Base-by-base conservation (phyloP, 2,113 vertebrate genomes). In the Tor tambroides region DNA sequence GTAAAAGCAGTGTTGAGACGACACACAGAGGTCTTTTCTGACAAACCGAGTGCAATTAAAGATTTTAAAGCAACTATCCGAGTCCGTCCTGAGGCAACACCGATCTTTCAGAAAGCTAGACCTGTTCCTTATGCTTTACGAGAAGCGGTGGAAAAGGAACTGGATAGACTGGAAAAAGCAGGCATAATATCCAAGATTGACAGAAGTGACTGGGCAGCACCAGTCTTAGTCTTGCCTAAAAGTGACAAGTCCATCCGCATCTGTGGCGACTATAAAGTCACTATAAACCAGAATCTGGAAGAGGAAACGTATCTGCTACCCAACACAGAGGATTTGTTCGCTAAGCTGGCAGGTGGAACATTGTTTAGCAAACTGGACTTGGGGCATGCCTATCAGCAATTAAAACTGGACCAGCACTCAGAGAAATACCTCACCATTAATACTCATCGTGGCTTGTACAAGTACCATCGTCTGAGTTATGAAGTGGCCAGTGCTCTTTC, bases 401-500 rank as follows among this genome's bases (percentile, higher is more conserved):
- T 75, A n/a, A 75, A 35, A 75, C 6, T 75, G 12, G 38, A 75
- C 11, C 14, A 26, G 12, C 23, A 49, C n/a, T 76, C 41, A 17
- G 12, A 46, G 3, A 76, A 49, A 49, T 76, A 76, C 43, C 41
- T 76, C 2, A 76, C n/a, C n/a, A 17, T 49, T 15, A 76, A 28
- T 76, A 49, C n/a, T 15, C 74, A 76, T 12, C 2, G 12, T 6
- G 74, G 43, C n/a, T 6, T 76, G 72, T 46, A 75, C 72, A 75
- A 12, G 38, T 15, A 46, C 11, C 72, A 46, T 75, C 2, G 2
- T 28, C 14, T 77, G 11, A 49, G 74, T 76, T 75, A 75, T 46
- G 72, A 23, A 75, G 11, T 75, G 74, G 74, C 43, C 74, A 76
- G 74, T 49, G n/a, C 74, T 76, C 74, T 43, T 17, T 76, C n/a